Base-by-base conservation (phyloP, 2,797 vertebrate species). In the Poecilia wingei region DNA sequence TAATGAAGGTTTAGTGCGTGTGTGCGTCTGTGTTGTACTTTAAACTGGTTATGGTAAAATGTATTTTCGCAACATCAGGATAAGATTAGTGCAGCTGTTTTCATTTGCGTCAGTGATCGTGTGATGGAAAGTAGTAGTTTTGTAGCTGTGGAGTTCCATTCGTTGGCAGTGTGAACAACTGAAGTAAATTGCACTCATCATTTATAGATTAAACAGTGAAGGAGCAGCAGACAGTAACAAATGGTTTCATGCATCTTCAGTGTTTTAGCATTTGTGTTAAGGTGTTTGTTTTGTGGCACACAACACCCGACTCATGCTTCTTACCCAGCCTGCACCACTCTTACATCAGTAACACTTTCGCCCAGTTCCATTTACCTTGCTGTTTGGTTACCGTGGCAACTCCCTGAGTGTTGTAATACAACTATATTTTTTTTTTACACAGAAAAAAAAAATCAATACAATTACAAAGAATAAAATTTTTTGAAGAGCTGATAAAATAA, bases 181-280 rank as follows among this genome's bases (percentile, higher is more conserved):
- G 39, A n/a, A 69, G 39, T n/a, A 43, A 69, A 69, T n/a, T 13
- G 22, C 22, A 72, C 46, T 80, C 53, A 80, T 76, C 79, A 76
- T 28, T 76, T 53, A 75, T 75, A 3, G 64, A 75, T 80, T 76
- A 72, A 28, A 31, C 33, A 76, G 53, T 53, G 36, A 55, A 70
- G 79, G 71, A 69, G 51, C 78, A 69, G n/a, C 64, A 71, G 74
- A 43, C 53, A 31, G 66, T 39, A 75, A 75, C 79, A 61, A 76
- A 3, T 68, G 33, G n/a, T 66, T 72, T 74, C 64, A 14, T 74
- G 39, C 6, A 64, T 31, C 36, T 28, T 36, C 39, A 14, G 6
- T 79, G 33, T 66, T 53, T 74, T 36, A 45, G 72, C 59, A 45
- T 55, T 43, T 69, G 66, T 69, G 39, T 25, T 69, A 45, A 25